Evolutionary conservation across 2,888 invertebrate species (phyloP), one percentile per base, ranked within the genome.

Genomic region (Busseola fusca): DNA sequence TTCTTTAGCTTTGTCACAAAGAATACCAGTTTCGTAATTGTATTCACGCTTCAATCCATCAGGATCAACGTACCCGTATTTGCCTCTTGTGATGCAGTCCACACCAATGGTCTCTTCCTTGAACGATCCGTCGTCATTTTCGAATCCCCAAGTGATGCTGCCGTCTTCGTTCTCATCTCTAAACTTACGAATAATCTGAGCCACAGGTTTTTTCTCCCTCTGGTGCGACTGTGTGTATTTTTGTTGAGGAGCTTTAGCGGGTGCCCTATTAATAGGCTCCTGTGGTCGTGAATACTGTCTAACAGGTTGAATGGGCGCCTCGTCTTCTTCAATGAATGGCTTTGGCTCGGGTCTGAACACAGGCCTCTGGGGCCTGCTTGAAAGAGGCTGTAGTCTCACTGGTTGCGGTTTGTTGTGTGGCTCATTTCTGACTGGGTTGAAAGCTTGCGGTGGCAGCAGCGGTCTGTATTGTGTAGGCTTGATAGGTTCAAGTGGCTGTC

Each of bases 141-240:
- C 98, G 88, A 97, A 98, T 64, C 98, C 98, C 98, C 98, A 98
- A 0, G 97, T 97, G 85, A 98, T 98, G 88, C 97, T 98, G 56
- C 98, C 98, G 84, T 98, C 97, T 40, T 96, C 96, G 87, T 98
- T 98, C 90, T 98, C 98, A 58, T 98, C 98, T 66, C 97, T 96
- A 94, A 97, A 98, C 88, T 97, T 97, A 69, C 97, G 95, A 80
- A 96, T 93, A 76, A 97, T 97, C 91, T 97, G 97, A 37, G 97
- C 97, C 0, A 97, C 97, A 0, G 97, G 97, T 82, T 97, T 97
- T 90, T 96, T 97, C 66, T 95, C 96, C 60, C 96, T 92, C n/a
- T 88, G 88, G 83, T 92, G 88, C 27, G 90, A 93, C 77, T 90
- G 92, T 69, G 90, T 88, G 80, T 94, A 93, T 78, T 95, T 96